phyloP scores from a whole-genome alignment of 2,113 vertebrate species.

The Megaleporinus macrocephalus region DNA sequence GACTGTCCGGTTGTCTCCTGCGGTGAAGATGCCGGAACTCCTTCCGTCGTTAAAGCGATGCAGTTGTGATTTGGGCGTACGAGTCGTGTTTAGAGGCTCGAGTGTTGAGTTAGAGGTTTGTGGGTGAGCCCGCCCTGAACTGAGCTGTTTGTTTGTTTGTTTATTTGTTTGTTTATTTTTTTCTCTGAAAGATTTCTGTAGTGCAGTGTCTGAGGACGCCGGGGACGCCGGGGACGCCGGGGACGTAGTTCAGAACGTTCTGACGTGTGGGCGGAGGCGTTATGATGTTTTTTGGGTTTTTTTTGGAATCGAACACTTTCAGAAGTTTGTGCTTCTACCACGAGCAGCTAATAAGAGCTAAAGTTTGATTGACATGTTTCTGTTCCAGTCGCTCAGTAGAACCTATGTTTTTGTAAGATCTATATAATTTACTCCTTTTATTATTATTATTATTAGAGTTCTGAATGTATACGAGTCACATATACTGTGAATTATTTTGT shows the following conservation, averaged over 20 bases:
- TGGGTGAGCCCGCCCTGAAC: background rate
- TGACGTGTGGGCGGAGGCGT: background rate
- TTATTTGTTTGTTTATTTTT: background rate
- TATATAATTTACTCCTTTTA: background rate
- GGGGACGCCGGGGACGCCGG: no score
- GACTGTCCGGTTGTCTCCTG: background rate
- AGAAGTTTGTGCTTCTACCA: conserved; percentile 34
- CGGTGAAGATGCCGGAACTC: conserved; percentile 5
- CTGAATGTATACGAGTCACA: conserved; percentile 31
- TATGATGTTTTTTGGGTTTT: no score
- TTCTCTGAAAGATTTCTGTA: background rate
- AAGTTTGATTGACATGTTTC: background rate
- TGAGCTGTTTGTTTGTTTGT: no score
- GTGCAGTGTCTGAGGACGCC: no score
- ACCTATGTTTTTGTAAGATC: background rate
- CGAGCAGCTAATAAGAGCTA: conserved; percentile 13
- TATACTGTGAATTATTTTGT: conserved; percentile 38
- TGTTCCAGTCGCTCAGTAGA: background rate
- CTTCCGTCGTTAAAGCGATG: background rate
- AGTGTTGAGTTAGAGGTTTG: no score
- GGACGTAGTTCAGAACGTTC: no score
- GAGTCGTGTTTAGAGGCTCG: no score
- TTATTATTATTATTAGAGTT: conserved; percentile 20
- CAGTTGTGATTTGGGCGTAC: no score
- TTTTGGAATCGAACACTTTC: no score